phyloP scores from a whole-genome alignment of 2,888 invertebrate species.

The Cantharis flavilabris region DNA sequence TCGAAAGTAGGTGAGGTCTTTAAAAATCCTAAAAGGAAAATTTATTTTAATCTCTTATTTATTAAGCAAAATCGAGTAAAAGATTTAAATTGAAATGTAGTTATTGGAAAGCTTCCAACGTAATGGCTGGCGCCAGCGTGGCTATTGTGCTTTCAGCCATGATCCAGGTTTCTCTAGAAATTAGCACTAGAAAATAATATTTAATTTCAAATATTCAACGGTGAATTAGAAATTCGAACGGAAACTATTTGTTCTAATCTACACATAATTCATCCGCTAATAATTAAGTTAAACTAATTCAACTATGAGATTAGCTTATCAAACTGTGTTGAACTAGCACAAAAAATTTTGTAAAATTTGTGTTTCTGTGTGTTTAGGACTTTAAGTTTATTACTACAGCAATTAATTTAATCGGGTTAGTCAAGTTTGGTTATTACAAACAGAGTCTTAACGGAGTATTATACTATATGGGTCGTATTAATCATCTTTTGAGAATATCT shows the following conservation, averaged over 20 bases:
- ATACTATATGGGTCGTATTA: neutral
- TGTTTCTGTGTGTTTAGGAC: slow-evolving; percentile 6
- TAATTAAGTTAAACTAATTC: neutral
- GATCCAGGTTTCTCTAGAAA: neutral
- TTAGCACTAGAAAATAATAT: neutral
- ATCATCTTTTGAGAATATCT: neutral
- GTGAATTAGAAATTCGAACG: neutral
- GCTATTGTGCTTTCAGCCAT: neutral
- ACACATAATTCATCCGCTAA: neutral
- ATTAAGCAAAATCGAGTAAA: neutral
- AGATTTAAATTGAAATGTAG: neutral
- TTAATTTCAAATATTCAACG: neutral
- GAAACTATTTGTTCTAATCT: neutral
- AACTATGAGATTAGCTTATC: neutral
- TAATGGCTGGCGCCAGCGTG: neutral
- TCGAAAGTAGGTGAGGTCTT: slow-evolving; percentile 57
- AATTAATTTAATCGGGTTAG: slow-evolving; percentile 6
- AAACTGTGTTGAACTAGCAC: neutral
- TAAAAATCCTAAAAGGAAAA: slow-evolving; percentile 59
- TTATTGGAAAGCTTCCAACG: neutral
- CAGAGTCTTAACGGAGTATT: neutral
- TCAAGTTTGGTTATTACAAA: slow-evolving; percentile 3
- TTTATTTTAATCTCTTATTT: slow-evolving; percentile 1
- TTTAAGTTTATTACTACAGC: slow-evolving; percentile 7
- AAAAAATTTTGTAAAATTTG: neutral